A percentile compares a stretch with the other conserved stretches of the same genome.
These are phyloP conservation scores for Delphinus delphis DNA, from an alignment of 2,113 vertebrate species.

Conservation along the genomic window DNA sequence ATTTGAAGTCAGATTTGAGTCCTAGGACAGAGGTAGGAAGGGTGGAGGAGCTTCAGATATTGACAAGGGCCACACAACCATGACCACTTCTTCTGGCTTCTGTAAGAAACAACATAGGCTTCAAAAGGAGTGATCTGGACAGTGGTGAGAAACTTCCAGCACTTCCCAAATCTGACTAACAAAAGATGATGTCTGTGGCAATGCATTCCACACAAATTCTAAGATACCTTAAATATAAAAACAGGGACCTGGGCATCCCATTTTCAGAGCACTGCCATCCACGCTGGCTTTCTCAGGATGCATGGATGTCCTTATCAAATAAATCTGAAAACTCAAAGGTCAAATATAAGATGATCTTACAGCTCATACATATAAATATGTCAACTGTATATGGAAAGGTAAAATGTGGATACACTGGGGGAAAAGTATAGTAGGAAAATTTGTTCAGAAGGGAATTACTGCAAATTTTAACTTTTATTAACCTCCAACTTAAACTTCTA, in stretches of 20 bases:
- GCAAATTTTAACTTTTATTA: not conserved
- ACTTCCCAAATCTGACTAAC: not conserved
- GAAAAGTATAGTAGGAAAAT: not conserved
- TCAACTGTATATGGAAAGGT: not conserved
- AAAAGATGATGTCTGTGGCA: not conserved
- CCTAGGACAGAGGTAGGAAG: not conserved
- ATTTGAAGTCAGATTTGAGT: slow-evolving; percentile 46
- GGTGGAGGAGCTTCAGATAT: slow-evolving; percentile 26
- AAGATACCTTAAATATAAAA: not conserved
- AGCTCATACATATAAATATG: not conserved
- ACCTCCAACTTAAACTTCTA: not conserved
- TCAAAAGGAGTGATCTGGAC: not conserved
- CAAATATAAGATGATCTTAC: not conserved
- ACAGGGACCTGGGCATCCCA: not conserved
- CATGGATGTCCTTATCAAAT: not conserved
- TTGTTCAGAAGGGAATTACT: not conserved
- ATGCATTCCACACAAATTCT: not conserved
- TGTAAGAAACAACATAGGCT: not conserved
- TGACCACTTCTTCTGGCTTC: not conserved
- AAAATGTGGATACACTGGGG: not conserved
- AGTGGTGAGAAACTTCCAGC: not conserved
- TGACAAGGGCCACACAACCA: not conserved
- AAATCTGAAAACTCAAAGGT: not conserved
- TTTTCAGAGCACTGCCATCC: not conserved
- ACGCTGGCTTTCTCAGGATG: not conserved